Evolutionary conservation across 2,888 invertebrate species (phyloP).

Genomic region (Ypsolopha scabrella): DNA sequence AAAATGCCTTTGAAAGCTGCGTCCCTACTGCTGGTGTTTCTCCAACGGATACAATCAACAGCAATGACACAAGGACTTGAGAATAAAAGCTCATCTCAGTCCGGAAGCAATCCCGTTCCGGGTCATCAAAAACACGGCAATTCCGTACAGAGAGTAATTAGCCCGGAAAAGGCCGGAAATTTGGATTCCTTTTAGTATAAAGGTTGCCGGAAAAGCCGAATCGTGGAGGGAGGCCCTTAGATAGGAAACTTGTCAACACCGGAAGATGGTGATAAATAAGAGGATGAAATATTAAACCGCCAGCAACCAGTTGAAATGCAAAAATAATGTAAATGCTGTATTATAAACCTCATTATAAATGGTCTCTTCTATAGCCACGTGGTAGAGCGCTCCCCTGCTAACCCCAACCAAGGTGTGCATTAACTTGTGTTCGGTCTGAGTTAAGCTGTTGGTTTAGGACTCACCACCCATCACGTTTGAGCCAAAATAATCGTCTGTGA

Average conservation of each 20-base stretch:
- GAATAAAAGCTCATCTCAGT: background rate
- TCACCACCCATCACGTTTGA: too few relatives aligned
- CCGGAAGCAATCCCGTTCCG: background rate
- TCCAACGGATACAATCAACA: too few relatives aligned
- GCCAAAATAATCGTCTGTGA: too few relatives aligned
- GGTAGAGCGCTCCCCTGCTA: too few relatives aligned
- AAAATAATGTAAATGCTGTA: background rate
- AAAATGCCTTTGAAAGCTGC: too few relatives aligned
- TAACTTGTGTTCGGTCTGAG: too few relatives aligned
- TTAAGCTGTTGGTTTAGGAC: too few relatives aligned
- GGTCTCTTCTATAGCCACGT: too few relatives aligned
- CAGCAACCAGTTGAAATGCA: background rate
- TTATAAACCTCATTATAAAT: too few relatives aligned
- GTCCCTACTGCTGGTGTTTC: too few relatives aligned
- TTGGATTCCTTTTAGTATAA: conserved; percentile 1
- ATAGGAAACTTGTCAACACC: background rate
- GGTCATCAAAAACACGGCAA: background rate
- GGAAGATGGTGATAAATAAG: conserved; percentile 1
- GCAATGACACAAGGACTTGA: too few relatives aligned
- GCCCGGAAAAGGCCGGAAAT: background rate
- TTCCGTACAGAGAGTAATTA: background rate
- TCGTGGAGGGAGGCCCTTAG: background rate
- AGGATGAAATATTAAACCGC: background rate
- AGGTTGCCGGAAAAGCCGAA: background rate
- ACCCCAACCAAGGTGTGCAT: too few relatives aligned